Evolutionary conservation across 1,140 invertebrate species (phyloP), one percentile per base, ranked within the genome.

Genomic region (Drosophila melanogaster): DNA sequence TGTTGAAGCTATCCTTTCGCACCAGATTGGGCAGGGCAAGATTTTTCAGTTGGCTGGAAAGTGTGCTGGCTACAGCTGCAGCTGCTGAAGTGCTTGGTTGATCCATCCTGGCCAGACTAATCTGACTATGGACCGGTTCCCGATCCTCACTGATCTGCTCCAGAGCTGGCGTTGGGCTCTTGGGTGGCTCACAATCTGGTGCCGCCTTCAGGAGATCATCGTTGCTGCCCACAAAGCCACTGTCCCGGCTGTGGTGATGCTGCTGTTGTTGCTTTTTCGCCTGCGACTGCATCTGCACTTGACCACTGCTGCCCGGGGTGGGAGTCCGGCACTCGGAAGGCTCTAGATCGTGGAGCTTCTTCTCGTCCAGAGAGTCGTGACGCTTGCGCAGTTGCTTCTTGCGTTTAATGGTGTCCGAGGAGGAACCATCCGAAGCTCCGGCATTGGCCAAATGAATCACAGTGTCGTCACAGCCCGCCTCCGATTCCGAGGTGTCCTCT

Each of bases 1-100:
- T 97, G 86, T 97, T 97, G 92, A 98, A 98, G 85, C 96, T 97
- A 90, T 98, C 97, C 92, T 97, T 97, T 30, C 97, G 93, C 55
- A 91, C 90, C 61, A 91, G 59, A 47, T 83, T 90, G 59, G 93
- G 92, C 64, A 92, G 92, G 55, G 66, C 2, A 3, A 90, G 17
- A 17, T 60, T 77, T 7, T 55, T 40, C 0, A 64, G 41, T 15
- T 73, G 75, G 38, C 22, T 46, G 54, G 47, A 22, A 4, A 24
- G 7, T 2, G 47, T 14, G 4, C 33, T 47, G 37, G 49, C 7
- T 15, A 11, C 33, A 0, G 50, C 22, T 2, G 57, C 67, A 0
- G 54, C 59, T 0, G 56, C 73, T 2, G 67, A 85, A 0, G 83
- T 86, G 59, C 79, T 83, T 11, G 83, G 84, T 33, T 79, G 12